A percentile compares a stretch with the other conserved stretches of the same genome.
phyloP scores from a whole-genome alignment of 37 sponge, comb jelly and placozoan species.

The Ephydatia muelleri region DNA sequence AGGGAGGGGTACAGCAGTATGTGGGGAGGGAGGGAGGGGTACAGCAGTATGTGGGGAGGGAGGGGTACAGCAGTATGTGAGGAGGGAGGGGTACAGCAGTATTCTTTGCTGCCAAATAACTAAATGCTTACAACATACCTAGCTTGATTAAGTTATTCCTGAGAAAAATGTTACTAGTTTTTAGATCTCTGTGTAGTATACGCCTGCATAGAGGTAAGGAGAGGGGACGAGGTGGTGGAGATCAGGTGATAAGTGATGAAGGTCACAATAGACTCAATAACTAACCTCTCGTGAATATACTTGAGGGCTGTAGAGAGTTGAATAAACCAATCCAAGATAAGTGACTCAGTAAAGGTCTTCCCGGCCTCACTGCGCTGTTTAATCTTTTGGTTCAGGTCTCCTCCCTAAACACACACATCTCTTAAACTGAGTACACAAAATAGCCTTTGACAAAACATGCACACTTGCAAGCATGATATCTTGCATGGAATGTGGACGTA shows the following conservation, averaged over 20 bases:
- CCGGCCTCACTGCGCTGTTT: constrained; percentile 54
- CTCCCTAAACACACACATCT: constrained; percentile 66
- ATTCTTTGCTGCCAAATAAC: no score
- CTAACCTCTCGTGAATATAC: constrained; percentile 89
- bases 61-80: no score
- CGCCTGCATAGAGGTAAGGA: constrained; percentile 44
- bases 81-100: no score
- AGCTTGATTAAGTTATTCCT: constrained; percentile 87
- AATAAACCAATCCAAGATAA: constrained; percentile 94
- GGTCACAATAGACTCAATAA: background rate
- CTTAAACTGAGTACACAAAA: background rate
- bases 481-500: no score
- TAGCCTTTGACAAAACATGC: background rate
- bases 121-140: no score
- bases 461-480: background rate
- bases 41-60: no score
- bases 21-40: no score
- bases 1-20: no score
- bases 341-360: constrained; percentile 65
- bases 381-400: constrained; percentile 90
- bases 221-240: no score
- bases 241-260: background rate
- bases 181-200: constrained; percentile 94
- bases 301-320: constrained; percentile 91
- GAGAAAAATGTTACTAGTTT: constrained; percentile 94